Evolutionary conservation across 1,140 invertebrate genomes (phyloP).

Genomic region (Melitaea cinxia): DNA sequence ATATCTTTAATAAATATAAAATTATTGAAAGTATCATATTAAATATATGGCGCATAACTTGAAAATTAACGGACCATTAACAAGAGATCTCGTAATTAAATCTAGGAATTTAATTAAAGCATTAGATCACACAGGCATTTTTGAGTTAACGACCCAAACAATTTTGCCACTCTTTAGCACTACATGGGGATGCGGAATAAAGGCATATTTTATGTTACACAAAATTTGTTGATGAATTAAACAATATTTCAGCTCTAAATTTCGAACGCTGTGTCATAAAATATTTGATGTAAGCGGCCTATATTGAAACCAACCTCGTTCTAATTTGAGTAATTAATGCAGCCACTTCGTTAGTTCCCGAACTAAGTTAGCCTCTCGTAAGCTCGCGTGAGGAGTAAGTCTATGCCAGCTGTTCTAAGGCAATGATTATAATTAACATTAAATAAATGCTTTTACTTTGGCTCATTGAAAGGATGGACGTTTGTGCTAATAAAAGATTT

Average conservation of each 20-base stretch:
- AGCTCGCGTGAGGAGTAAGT: conserved; percentile 40
- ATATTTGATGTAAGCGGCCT: conserved; percentile 40
- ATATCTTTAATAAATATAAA: too few species aligned
- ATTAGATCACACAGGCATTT: conserved; percentile 33
- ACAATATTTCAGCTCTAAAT: conserved; percentile 33
- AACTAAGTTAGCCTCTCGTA: conserved; percentile 45
- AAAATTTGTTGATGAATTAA: conserved; percentile 38
- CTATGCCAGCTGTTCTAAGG: conserved; percentile 36
- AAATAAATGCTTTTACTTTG: conserved; percentile 4
- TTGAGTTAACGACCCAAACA: conserved; percentile 37
- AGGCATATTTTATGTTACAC: conserved; percentile 34
- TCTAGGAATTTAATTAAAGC: conserved; percentile 41
- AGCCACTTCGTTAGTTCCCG: conserved; percentile 45
- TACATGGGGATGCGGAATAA: conserved; percentile 30
- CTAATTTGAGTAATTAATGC: conserved; percentile 47
- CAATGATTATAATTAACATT: conserved; percentile 37
- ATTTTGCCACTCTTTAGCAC: conserved; percentile 37
- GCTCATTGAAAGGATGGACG: not conserved
- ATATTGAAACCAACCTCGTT: conserved; percentile 42
- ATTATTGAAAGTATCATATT: conserved; percentile 3
- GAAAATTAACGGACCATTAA: conserved; percentile 32
- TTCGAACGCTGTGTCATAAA: conserved; percentile 27
- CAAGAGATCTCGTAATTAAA: conserved; percentile 29
- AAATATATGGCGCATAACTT: conserved; percentile 4
- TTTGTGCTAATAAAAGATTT: not conserved